These are phyloP conservation scores for Eremobia ochroleuca DNA, from an alignment of 2,888 invertebrate species.

Conservation along the genomic window DNA sequence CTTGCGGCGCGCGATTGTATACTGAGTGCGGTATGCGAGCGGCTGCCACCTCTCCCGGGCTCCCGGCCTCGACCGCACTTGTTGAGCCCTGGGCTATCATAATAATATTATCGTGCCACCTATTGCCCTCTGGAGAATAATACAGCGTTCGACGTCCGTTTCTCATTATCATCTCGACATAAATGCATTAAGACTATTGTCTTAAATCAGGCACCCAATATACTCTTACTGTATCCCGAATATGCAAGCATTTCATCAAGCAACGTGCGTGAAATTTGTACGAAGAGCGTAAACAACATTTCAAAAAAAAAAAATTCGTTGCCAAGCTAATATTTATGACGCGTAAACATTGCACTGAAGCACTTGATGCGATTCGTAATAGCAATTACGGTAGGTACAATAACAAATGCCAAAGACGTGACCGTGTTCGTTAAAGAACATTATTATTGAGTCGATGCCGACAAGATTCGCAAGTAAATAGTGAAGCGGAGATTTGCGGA, in stretches of 20 bases:
- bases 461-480: constrained; percentile 71
- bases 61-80: constrained; percentile 87
- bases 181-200: constrained; percentile 67
- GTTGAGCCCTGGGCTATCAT: constrained; percentile 84
- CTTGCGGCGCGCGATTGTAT: constrained; percentile 87
- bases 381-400: constrained; percentile 45
- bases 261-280: not conserved
- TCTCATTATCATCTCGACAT: constrained; percentile 79
- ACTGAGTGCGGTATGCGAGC: constrained; percentile 85
- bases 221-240: not conserved
- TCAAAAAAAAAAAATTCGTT: not conserved
- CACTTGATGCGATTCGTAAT: constrained; percentile 47
- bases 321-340: constrained; percentile 15
- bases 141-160: constrained; percentile 83
- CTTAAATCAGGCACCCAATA: constrained; percentile 25
- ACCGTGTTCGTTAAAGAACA: constrained; percentile 59
- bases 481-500: constrained; percentile 82
- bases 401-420: constrained; percentile 72
- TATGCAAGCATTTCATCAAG: not conserved
- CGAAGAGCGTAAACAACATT: not conserved
- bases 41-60: constrained; percentile 85
- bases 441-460: constrained; percentile 48
- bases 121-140: constrained; percentile 87
- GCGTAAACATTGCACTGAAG: constrained; percentile 36
- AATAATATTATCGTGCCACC: constrained; percentile 86